Conservation (phyloP, 1,140 invertebrate species). For the Diorhabda sublineata region DNA sequence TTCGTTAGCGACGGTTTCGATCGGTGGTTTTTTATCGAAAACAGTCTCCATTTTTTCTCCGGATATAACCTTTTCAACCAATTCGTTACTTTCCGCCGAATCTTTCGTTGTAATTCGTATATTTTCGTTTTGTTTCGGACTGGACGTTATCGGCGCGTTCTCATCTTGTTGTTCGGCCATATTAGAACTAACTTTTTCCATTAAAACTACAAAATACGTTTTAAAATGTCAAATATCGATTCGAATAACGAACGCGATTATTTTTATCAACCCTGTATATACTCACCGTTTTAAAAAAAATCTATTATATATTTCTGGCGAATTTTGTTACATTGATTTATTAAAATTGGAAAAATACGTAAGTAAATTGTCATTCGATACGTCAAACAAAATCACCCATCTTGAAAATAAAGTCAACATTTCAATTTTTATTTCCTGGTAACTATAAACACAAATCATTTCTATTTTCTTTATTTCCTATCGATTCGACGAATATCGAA, state of each 20-base stretch:
- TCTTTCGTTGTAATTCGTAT: not conserved
- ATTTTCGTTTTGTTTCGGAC: constrained; percentile 6
- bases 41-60: not conserved
- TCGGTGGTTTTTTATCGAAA: not conserved
- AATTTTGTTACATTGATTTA: no score
- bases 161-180: not conserved
- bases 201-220: not conserved
- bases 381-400: no score
- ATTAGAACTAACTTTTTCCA: not conserved
- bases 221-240: not conserved
- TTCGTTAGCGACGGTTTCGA: not conserved
- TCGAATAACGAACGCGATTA: not conserved
- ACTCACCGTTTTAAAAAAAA: not conserved
- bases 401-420: no score
- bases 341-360: no score
- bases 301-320: no score
- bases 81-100: constrained; percentile 6
- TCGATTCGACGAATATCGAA: no score
- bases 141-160: not conserved
- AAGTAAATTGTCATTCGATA: no score
- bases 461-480: no score
- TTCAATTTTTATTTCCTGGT: no score
- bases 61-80: constrained; percentile 8
- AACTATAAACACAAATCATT: no score
- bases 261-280: not conserved